Base-by-base conservation (phyloP, 2,888 invertebrate genomes). In the Auanema freiburgensis region DNA sequence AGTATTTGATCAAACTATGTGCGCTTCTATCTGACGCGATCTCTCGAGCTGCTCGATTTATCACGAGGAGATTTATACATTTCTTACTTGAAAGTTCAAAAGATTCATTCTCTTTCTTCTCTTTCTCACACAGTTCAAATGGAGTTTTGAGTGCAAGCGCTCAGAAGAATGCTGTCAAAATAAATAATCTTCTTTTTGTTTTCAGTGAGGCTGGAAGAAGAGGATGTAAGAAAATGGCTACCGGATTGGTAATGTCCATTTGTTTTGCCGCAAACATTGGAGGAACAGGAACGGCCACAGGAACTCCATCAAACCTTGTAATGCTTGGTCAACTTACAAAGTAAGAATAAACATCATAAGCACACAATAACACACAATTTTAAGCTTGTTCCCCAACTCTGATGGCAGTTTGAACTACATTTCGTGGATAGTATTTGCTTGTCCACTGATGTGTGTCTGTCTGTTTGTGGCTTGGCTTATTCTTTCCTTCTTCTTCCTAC, bases 211-310 rank as follows among this genome's bases (percentile, higher is more conserved):
- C 64, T 1, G 65, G 68, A 21, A 63, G 71, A 25, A 54, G 49
- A 33, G 71, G 64, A 25, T 71, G 67, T 53, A 72, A 63, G 67
- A 70, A 62, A n/a, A 78, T 80, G 76, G 77, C 79, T 12, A 79
- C 77, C 11, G 80, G 80, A 33, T 61, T 81, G 0, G 66, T 81
- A 3, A 66, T 81, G 46, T 78, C 76, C 12, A 80, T 81, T 49
- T 75, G 76, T 55, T 80, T 78, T 52, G 76, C 81, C 0, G 80
- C 80, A 0, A 81, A 81, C 56, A 79, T 81, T 52, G 80, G 81
- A 40, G 81, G 81, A 54, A 78, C 79, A 25, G 79, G 78, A 42
- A 79, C 79, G 1, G 72, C 78, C 11, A 81, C 81, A 1, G 81
- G 81, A 50, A 81, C 80, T 8, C 77, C 80, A 4, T 75, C 77